Evolutionary conservation across 2,113 vertebrate genomes (phyloP), one percentile per base, ranked within the genome.

Genomic region (Sprattus sprattus): DNA sequence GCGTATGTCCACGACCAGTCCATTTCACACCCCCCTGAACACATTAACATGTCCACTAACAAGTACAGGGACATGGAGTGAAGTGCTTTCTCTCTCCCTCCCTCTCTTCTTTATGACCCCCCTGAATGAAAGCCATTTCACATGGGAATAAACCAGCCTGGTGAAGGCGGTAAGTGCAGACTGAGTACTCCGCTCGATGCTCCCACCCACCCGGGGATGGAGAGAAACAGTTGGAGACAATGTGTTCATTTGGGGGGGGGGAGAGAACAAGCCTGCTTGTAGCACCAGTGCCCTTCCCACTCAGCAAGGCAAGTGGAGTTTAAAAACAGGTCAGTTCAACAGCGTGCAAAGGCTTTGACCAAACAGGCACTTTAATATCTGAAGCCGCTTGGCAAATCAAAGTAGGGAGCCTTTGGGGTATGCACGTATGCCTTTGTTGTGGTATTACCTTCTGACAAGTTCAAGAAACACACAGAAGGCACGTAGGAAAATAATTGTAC

Each of bases 21-120:
- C 64, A 54, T 85, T 85, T 85, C 45, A 86, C 67, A 78, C 82
- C 16, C 11, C 16, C 25, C 67, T 84, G 84, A 60, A 80, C 82
- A 84, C 60, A 44, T 16, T 82, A 81, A 81, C 78, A 64, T 67
- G 4, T 8, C 13, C 16, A n/a, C 18, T 85, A 39, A n/a, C 54
- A 71, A 82, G 15, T 45, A 32, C 39, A 39, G 45, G 64, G 45
- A 84, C 6, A 39, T 49, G 49, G 32, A 84, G 52, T 60, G n/a
- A 64, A 67, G 49, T 39, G 64, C 45, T n/a, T 16, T 22, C 7
- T 28, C 32, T 20, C 46, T 39, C 18, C 45, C 18, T 64, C 60
- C 7, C 20, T 44, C 4, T 20, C 11, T 45, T 54, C 49, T 80
- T 83, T n/a, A 49, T 64, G 25, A 11, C 54, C 64, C 81, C 81